phyloP scores from a whole-genome alignment of 1,140 invertebrate species.

The Aleiodes sp. region DNA sequence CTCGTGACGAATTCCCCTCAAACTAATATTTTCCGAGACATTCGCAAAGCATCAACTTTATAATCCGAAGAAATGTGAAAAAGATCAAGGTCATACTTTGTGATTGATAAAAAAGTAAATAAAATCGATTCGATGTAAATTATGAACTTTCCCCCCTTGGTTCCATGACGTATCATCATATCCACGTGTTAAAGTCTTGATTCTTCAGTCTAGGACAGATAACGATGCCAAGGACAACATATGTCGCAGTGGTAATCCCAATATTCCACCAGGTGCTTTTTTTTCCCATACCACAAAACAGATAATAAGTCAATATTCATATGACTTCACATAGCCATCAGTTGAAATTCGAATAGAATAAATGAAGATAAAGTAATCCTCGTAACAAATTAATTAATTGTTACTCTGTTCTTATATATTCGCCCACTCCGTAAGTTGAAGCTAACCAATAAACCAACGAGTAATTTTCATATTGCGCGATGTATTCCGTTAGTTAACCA shows the following conservation, averaged over 20 bases:
- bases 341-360: no score
- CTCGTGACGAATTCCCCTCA: no score
- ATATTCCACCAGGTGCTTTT: background rate
- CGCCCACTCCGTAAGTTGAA: background rate
- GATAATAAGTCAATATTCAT: background rate
- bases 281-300: background rate
- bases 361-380: background rate
- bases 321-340: background rate
- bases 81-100: no score
- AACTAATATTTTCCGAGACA: no score
- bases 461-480: slow-evolving; percentile 3
- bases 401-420: background rate
- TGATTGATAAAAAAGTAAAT: background rate
- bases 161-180: background rate
- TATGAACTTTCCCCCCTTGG: background rate
- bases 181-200: background rate
- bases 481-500: background rate
- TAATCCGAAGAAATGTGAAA: no score
- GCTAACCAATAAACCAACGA: background rate
- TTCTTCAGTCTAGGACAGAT: background rate
- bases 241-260: background rate
- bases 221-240: background rate
- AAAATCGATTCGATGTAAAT: background rate
- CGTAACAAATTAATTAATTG: background rate
- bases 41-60: no score